A percentile compares a stretch with the other conserved stretches of the same genome.
These are phyloP conservation scores for Chaetoderma sp. DNA, from an alignment of 2,888 invertebrate species.

Conservation along the genomic window DNA sequence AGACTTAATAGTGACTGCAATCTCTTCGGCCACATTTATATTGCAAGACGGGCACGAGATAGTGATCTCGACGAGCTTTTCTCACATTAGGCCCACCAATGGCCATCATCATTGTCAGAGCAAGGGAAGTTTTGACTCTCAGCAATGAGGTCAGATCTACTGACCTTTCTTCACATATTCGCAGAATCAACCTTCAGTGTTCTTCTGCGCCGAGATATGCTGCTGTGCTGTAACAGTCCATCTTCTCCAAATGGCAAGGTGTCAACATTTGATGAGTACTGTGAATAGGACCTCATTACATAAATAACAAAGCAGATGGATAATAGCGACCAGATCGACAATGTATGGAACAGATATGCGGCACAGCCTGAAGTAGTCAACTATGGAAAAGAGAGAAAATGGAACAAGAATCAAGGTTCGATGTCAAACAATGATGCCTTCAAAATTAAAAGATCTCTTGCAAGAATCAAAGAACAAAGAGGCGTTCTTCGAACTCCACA, in stretches of 20 bases:
- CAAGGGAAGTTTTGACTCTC: not conserved
- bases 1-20: too few relatives aligned
- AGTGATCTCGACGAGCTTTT: too few relatives aligned
- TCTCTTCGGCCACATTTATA: too few relatives aligned
- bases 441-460: not conserved
- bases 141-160: not conserved
- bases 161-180: not conserved
- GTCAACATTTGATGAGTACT: not conserved
- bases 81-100: not conserved
- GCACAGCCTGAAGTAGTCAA: not conserved
- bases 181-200: too few relatives aligned
- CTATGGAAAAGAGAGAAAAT: not conserved
- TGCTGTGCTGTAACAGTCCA: not conserved
- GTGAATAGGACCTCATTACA: not conserved
- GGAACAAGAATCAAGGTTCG: not conserved
- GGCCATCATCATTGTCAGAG: not conserved
- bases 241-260: not conserved
- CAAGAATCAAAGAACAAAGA: not conserved
- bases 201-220: not conserved
- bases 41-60: too few relatives aligned
- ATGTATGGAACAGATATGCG: not conserved
- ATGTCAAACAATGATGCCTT: too few relatives aligned
- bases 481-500: too few relatives aligned
- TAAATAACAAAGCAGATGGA: not conserved
- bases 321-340: not conserved